Base-by-base conservation (phyloP, 1,140 invertebrate species). In the Hermetia illucens region DNA sequence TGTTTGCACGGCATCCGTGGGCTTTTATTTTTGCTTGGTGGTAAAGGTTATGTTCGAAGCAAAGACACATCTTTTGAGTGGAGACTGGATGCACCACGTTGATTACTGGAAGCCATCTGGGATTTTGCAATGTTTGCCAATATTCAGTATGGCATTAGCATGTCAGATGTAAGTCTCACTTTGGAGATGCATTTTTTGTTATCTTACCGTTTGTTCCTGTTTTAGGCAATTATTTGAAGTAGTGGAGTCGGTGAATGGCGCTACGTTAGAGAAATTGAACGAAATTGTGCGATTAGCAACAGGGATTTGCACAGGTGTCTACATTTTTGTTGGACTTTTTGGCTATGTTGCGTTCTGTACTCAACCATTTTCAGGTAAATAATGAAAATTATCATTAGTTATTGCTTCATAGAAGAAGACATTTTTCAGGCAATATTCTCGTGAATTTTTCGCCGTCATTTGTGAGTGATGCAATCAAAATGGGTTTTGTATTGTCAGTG, bases 61-160 rank as follows among this genome's bases (percentile, higher is more conserved):
- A 2, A 63, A 75, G 4, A 66, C 72, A 3, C 82, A 84, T 53
- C 63, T 92, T 41, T 64, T 80, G 44, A 58, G 68, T 5, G 73
- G 74, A 19, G 75, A 81, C 49, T 92, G 85, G 83, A 63, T 74
- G 21, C 53, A 72, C 8, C 71, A 79, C 44, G 77, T 94, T 1
- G 68, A 81, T 48, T 78, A 80, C 52, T 95, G 90, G 92, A 73
- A 76, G 51, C 77, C 84, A 3, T 67, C 76, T 3, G 88, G 88
- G 2, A 65, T 93, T 34, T 64, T 94, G 18, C 84, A 91, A 52
- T 90, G 88, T 62, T 65, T 96, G 43, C 92, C 93, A 1, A 95
- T 96, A 44, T 91, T 95, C 63, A 82, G 87, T 16, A 90, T 95
- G 82, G 89, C 91, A 2, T 66, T 94, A 30, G 92, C 86, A 42